Percentiles rank a stretch among this genome's conserved stretches.
phyloP scores from a whole-genome alignment of 1,140 invertebrate genomes.

The Meteorus sp. region DNA sequence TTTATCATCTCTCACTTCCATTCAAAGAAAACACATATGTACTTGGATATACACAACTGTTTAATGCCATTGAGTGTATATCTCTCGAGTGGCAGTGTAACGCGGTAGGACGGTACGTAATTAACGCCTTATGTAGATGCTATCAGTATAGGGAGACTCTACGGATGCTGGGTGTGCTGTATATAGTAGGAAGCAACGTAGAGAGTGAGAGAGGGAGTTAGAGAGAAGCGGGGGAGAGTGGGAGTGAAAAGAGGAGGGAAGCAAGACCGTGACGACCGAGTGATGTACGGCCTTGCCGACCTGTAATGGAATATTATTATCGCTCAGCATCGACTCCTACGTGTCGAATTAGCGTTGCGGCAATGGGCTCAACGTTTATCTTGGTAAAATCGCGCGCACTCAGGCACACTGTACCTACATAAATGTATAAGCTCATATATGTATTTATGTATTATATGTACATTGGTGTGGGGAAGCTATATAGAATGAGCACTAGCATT shows the following conservation, averaged over 20 bases:
- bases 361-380: slow-evolving; percentile 12
- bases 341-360: slow-evolving; percentile 46
- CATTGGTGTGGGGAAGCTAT: no score
- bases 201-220: slow-evolving; percentile 14
- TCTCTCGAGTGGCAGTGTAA: slow-evolving; percentile 45
- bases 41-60: no score
- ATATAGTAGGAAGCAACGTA: slow-evolving; percentile 5
- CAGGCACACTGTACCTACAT: no score
- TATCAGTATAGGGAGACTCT: no score
- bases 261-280: slow-evolving; percentile 52
- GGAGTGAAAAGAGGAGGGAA: slow-evolving; percentile 37
- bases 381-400: slow-evolving; percentile 1
- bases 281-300: slow-evolving; percentile 49
- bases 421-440: no score
- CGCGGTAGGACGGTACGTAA: slow-evolving; percentile 57
- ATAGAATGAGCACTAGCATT: no score
- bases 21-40: no score
- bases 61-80: no score
- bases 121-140: slow-evolving; percentile 59
- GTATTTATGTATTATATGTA: no score
- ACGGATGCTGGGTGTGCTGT: slow-evolving; percentile 5
- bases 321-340: slow-evolving; percentile 54
- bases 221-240: slow-evolving; percentile 32
- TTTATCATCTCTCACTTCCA: no score
- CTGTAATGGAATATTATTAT: slow-evolving; percentile 59